phyloP scores from a whole-genome alignment of 2,113 vertebrate genomes.

The Scortum barcoo region DNA sequence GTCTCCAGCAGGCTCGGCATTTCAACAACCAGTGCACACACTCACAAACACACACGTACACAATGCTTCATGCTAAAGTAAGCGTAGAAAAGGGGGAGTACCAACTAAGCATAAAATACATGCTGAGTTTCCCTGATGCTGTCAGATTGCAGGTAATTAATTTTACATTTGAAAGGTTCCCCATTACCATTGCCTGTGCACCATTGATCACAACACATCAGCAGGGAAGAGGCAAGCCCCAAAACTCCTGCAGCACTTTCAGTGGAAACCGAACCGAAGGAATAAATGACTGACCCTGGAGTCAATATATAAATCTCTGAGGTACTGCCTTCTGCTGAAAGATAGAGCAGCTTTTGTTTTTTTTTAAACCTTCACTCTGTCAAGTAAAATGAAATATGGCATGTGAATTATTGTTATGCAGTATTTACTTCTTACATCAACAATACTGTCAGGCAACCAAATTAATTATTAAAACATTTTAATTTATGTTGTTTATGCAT shows the following conservation, averaged over 20 bases:
- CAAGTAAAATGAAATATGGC: neutral
- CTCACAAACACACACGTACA: slow-evolving; percentile 25
- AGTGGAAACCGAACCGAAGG: slow-evolving; percentile 25
- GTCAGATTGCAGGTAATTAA: slow-evolving; percentile 78
- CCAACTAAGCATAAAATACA: slow-evolving; percentile 79
- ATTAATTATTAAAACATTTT: slow-evolving; percentile 20
- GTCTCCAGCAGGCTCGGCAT: slow-evolving; percentile 29
- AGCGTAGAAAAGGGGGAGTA: slow-evolving; percentile 53
- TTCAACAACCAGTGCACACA: slow-evolving; percentile 24
- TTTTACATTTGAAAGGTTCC: slow-evolving; percentile 79
- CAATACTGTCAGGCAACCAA: neutral
- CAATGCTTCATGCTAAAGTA: slow-evolving; percentile 54
- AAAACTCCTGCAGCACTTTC: slow-evolving; percentile 45
- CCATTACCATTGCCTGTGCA: slow-evolving; percentile 64
- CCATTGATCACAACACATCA: slow-evolving; percentile 74
- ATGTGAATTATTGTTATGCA: neutral
- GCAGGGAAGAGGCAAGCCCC: slow-evolving; percentile 37
- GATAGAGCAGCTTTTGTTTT: neutral
- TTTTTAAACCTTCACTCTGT: neutral
- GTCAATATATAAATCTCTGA: slow-evolving; percentile 17
- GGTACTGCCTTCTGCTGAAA: slow-evolving; percentile 11
- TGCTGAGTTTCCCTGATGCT: slow-evolving; percentile 74
- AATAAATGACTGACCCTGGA: slow-evolving; percentile 31
- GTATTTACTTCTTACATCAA: slow-evolving; percentile 8
- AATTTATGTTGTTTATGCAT: neutral